Evolutionary conservation across 2,888 invertebrate species (phyloP), one percentile per base, ranked within the genome.

Genomic region (Silvanus unidentatus): DNA sequence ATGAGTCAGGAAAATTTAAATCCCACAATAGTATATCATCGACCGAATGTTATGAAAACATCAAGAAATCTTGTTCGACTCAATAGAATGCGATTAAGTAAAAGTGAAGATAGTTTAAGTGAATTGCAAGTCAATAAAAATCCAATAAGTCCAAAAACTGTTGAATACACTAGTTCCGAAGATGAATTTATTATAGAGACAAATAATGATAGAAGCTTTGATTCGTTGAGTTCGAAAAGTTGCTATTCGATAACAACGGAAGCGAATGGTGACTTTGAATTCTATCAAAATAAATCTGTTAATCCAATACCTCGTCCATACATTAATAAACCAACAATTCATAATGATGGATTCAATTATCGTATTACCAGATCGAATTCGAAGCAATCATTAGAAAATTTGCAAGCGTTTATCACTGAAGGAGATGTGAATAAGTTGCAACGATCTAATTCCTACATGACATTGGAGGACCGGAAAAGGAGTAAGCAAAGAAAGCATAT

Each of bases 261-360:
- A 49, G 81, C 80, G 16, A 80, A 80, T 57, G 77, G 80, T 58
- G 81, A 81, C 60, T 81, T 81, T 59, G 80, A 80, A 54, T 81
- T 78, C 62, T 80, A 74, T 54, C 76, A 76, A 54, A 71, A 70
- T 47, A 69, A 72, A 16, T 15, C 10, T 9, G 14, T 15, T 15
- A 3, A 15, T 16, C 4, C 13, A 4, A 36, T 10, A 30, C 11
- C 29, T 2, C 32, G 11, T 38, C 27, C 32, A 28, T 9, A 39
- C 30, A 32, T 22, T 40, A 42, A 39, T 22, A 22, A 37, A 9
- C 43, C 39, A 39, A 42, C 44, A 2, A 42, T 47, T 27, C 42
- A 29, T n/a, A 53, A 55, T 29, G 14, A 52, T 9, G 42, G 43
- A 11, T 48, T 47, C 22, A 55, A 50, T 44, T 53, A 57, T 29